Percentiles rank a stretch among this genome's conserved stretches.
These are phyloP conservation scores for Cyprinus carpio DNA, from an alignment of 2,113 vertebrate genomes.

Conservation along the genomic window DNA sequence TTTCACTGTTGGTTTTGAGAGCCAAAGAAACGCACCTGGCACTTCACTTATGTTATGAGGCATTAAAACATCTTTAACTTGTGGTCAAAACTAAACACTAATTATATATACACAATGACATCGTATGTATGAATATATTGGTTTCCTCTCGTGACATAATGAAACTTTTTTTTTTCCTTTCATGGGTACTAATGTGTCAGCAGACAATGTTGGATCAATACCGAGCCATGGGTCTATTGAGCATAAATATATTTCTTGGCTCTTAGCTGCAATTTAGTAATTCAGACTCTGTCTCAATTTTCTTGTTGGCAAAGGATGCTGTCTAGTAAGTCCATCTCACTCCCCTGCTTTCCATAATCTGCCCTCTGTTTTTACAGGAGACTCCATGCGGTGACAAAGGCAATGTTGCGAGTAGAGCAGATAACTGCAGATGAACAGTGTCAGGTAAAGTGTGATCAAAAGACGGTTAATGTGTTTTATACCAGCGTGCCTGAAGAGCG, in stretches of 20 bases:
- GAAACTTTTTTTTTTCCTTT: not conserved
- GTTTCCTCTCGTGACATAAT: not conserved
- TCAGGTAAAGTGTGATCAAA: constrained; percentile 78
- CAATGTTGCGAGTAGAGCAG: constrained; percentile 70
- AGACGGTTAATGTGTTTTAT: constrained; percentile 82
- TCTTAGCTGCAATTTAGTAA: constrained; percentile 51
- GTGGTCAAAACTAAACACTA: not conserved
- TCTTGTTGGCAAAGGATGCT: constrained; percentile 65
- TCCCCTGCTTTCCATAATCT: constrained; percentile 21
- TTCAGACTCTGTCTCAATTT: constrained; percentile 51
- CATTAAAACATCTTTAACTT: constrained; percentile 1
- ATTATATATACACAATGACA: not conserved
- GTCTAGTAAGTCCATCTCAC: constrained; percentile 58
- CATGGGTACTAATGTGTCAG: constrained; percentile 21
- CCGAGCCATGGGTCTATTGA: constrained; percentile 1
- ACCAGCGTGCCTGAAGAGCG: constrained; percentile 79
- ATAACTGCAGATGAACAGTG: constrained; percentile 76
- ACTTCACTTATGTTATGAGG: not conserved
- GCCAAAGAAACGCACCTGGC: constrained; percentile 24
- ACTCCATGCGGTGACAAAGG: constrained; percentile 64
- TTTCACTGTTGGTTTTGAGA: constrained; percentile 19
- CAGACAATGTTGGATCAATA: constrained; percentile 32
- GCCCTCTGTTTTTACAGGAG: constrained; percentile 54
- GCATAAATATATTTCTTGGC: constrained; percentile 51
- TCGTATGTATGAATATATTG: not conserved